Base-by-base conservation (phyloP, 2,113 vertebrate genomes). In the Blennius ocellaris region DNA sequence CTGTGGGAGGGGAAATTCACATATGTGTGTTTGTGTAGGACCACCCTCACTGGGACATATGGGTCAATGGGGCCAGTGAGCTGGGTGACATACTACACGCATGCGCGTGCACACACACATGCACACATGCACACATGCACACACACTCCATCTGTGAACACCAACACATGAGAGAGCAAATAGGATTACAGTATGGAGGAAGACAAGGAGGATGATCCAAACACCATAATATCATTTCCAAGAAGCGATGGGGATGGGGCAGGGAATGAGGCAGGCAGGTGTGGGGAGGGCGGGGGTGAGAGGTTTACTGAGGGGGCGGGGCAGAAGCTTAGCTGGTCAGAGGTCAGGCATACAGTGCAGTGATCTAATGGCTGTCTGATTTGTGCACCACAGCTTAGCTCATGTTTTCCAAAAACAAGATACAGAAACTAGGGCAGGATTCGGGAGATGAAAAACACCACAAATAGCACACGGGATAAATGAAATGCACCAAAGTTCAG, bases 91-190 rank as follows among this genome's bases (percentile, higher is more conserved):
- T 81, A 80, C 74, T 30, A 74, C 83, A 80, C 81, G 59, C 60
- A 51, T 41, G 49, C 81, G 59, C 56, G 51, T 41, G 49, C 59
- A 59, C 41, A 17, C 16, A 64, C 50, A 47, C n/a, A 67, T 17
- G 48, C 63, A 65, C 16, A 62, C 84, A 38, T 36, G 21, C 37
- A 52, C 48, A 50, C 41, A 60, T 36, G 56, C 69, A 62, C 47
- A 66, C 71, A 44, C 55, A 16, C 16, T 45, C 56, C 21, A 90
- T 93, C 90, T 93, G 93, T 84, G 86, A 92, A 90, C 87, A 89
- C 85, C 76, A 87, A 90, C 93, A 94, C 91, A 93, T 91, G 91
- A 93, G 76, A 79, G 78, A 89, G 90, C 92, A 93, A 94, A 94
- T 88, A 91, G 90, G 91, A 93, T 94, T 94, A 93, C 82, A 87